These are phyloP conservation scores for Micrastur ruficollis DNA, from an alignment of 2,797 vertebrate species.

Conservation along the genomic window DNA sequence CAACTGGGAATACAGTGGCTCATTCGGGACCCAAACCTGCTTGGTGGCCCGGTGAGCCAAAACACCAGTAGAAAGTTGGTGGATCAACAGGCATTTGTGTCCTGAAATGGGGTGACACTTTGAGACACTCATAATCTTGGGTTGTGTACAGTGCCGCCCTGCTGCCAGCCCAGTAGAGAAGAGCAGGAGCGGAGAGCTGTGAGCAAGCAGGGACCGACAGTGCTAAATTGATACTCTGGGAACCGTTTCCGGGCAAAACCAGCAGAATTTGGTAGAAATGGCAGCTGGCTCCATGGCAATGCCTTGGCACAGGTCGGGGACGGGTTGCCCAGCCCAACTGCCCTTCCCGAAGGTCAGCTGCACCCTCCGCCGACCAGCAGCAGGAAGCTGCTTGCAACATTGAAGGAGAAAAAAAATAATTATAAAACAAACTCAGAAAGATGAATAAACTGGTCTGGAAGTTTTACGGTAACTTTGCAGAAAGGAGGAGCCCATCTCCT, in stretches of 20 bases:
- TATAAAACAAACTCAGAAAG: not conserved
- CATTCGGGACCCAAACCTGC: not conserved
- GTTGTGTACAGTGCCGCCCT: fast-evolving
- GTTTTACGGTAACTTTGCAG: not conserved
- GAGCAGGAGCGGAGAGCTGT: not conserved
- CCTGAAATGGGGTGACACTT: not conserved
- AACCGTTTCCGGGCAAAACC: not conserved
- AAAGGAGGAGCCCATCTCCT: not conserved
- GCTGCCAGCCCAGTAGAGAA: not conserved
- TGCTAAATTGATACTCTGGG: not conserved
- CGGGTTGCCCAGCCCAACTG: fast-evolving
- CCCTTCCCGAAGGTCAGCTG: not conserved
- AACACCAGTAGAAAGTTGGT: not conserved
- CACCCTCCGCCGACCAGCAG: not conserved
- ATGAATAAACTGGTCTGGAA: conserved; percentile 2
- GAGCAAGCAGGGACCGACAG: not conserved
- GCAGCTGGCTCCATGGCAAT: not conserved
- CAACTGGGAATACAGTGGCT: fast-evolving
- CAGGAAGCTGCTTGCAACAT: not conserved
- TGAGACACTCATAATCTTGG: fast-evolving
- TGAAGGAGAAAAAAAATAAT: not conserved
- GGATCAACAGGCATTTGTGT: not conserved
- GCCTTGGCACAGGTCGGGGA: not conserved
- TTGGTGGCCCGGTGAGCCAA: not conserved
- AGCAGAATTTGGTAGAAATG: not conserved